These are phyloP conservation scores for Drosophila limbata DNA, from an alignment of 2,888 invertebrate genomes.

Conservation along the genomic window DNA sequence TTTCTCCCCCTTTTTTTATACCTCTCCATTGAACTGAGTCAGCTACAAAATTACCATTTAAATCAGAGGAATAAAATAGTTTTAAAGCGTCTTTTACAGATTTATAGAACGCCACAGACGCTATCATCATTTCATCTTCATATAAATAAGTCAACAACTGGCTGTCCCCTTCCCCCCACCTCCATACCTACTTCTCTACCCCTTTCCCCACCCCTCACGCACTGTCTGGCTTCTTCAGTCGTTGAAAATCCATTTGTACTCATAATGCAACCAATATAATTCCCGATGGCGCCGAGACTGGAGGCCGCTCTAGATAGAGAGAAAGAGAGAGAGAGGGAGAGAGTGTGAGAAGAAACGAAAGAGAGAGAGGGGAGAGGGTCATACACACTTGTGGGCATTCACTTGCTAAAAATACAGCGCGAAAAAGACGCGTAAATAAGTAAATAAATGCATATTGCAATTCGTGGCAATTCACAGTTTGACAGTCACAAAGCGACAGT, in stretches of 20 bases:
- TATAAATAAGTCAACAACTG: slow-evolving; percentile 51
- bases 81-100: slow-evolving; percentile 28
- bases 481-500: slow-evolving; percentile 31
- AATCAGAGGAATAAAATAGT: slow-evolving; percentile 33
- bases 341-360: too few relatives aligned
- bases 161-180: not conserved
- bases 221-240: slow-evolving; percentile 9
- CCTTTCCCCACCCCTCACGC: not conserved
- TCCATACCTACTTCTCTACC: too few relatives aligned
- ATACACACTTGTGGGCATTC: slow-evolving; percentile 73
- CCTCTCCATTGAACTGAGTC: slow-evolving; percentile 26
- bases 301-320: not conserved
- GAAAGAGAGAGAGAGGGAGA: not conserved
- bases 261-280: slow-evolving; percentile 61
- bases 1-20: too few relatives aligned
- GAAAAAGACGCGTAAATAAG: slow-evolving; percentile 44
- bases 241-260: slow-evolving; percentile 37
- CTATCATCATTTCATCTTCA: slow-evolving; percentile 27
- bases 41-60: slow-evolving; percentile 19
- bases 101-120: slow-evolving; percentile 29
- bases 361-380: not conserved
- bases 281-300: slow-evolving; percentile 49
- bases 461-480: slow-evolving; percentile 73
- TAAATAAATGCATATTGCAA: slow-evolving; percentile 51
- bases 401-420: slow-evolving; percentile 54